Evolutionary conservation across 2,888 invertebrate species (phyloP), one percentile per base, ranked within the genome.

Genomic region (Notodonta dromedarius): DNA sequence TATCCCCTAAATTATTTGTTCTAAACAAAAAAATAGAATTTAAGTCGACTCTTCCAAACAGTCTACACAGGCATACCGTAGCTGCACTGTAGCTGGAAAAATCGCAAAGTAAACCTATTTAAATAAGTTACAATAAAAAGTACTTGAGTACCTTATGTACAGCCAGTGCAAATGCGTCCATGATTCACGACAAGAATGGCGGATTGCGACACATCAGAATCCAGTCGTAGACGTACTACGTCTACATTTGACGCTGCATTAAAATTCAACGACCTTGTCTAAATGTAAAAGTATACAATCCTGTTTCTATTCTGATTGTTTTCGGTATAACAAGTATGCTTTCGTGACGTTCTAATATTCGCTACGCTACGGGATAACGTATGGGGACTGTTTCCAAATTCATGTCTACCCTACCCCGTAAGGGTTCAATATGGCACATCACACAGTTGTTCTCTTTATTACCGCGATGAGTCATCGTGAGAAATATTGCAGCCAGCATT

Each of bases 401-500:
- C 13, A 46, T n/a, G 46, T 46, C 42, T 46, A 46, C 46, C n/a
- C 24, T 24, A 24, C 24, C 24, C 24, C 24, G 24, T 59, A 56
- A 57, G 46, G 55, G 57, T 52, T 42, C n/a, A 56, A 58, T 16
- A 50, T 52, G 51, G 46, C 50, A 67, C 60, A 71, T 61, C 13
- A 0, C 39, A 39, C 14, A 39, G 1, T 53, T 53, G 5, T 53
- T 53, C 13, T 8, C 53, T 5, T 14, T 51, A 61, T 61, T 59
- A 67, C 51, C 32, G 16, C 58, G 11, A 32, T 9, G 8, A 40
- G 14, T 56, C 6, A 50, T 35, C 50, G 65, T 69, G 65, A 60
- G 70, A 73, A 69, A 56, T 32, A 65, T 32, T 56, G 62, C 73
- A 72, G 72, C 55, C 57, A 52, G 56, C 57, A 56, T 58, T 50